Percentiles rank a stretch among this genome's conserved stretches.
phyloP scores from a whole-genome alignment of 2,888 invertebrate species.

The Apoda limacodes region DNA sequence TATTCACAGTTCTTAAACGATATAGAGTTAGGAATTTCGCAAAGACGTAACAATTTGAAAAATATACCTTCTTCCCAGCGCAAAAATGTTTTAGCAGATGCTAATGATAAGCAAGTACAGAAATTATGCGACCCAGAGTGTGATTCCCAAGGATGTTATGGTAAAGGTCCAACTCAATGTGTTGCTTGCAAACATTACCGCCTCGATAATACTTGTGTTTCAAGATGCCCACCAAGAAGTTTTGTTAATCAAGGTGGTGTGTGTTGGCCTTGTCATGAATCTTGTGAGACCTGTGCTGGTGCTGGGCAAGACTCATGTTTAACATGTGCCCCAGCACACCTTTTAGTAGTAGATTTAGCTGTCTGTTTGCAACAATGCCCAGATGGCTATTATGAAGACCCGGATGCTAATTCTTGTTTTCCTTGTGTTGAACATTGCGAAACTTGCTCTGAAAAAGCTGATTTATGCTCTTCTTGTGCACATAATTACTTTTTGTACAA shows the following conservation, averaged over 20 bases:
- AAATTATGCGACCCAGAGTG: constrained; percentile 87
- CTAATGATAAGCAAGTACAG: constrained; percentile 71
- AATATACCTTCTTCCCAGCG: constrained; percentile 72
- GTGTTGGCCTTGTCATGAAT: constrained; percentile 90
- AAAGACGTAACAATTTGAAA: constrained; percentile 76
- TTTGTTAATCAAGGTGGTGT: constrained; percentile 84
- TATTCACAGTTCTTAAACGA: constrained; percentile 69
- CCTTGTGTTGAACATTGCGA: constrained; percentile 90
- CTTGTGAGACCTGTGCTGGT: constrained; percentile 89
- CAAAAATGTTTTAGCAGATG: constrained; percentile 72
- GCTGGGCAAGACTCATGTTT: constrained; percentile 88
- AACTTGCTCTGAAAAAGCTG: constrained; percentile 85
- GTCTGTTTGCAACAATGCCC: constrained; percentile 90
- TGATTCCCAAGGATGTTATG: constrained; percentile 82
- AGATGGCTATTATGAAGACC: constrained; percentile 87
- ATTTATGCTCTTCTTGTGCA: constrained; percentile 88
- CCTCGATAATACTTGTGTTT: constrained; percentile 87
- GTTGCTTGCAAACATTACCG: constrained; percentile 85
- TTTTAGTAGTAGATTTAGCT: constrained; percentile 84
- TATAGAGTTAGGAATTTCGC: constrained; percentile 63
- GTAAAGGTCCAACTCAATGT: constrained; percentile 86
- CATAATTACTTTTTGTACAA: constrained; percentile 88
- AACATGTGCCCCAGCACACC: constrained; percentile 85
- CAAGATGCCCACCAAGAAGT: constrained; percentile 85
- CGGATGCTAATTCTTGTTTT: constrained; percentile 82